Base-by-base conservation (phyloP, 2,888 invertebrate species). In the Himalopsyche anomala region DNA sequence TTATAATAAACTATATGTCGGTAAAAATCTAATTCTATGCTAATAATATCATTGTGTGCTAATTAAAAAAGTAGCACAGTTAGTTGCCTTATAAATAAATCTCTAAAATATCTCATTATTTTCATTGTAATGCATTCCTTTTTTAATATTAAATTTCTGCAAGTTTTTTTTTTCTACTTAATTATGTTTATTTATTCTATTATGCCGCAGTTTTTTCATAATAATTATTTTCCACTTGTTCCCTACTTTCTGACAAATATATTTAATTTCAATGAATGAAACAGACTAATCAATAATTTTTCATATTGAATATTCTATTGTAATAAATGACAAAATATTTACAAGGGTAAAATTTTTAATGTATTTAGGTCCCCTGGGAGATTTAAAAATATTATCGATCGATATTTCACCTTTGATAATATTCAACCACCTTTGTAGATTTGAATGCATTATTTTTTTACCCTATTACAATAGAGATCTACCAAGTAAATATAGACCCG, bases 81-180 rank as follows among this genome's bases (percentile, higher is more conserved):
- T 74, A 74, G 38, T 74, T 74, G 74, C 74, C 74, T 74, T 74
- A 69, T 69, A 74, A 74, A 36, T 28, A 74, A 74, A 74, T 74
- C 38, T 74, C 74, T 62, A 62, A 74, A 74, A 74, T 74, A 74
- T 36, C 69, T 69, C 74, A 74, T 36, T 74, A 62, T 19, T 62
- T 28, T 74, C 51, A 38, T 74, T 74, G 5, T 15, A 36, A 38
- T 74, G 38, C 74, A 74, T 74, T 74, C 74, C 74, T 74, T 36
- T 74, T 74, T 74, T 12, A 36, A 5, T 74, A 74, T 74, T 62
- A 19, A 15, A 51, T 2, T 2, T 0, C 11, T 9, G 45, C 8
- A 11, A 11, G 5, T 45, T 51, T 51, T 51, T 51, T 6, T 15
- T 15, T 6, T 51, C 12, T 15, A 9, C 2, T 11, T 51, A 15